phyloP scores from a whole-genome alignment of 2,113 vertebrate genomes.

The Amphiprion percula region DNA sequence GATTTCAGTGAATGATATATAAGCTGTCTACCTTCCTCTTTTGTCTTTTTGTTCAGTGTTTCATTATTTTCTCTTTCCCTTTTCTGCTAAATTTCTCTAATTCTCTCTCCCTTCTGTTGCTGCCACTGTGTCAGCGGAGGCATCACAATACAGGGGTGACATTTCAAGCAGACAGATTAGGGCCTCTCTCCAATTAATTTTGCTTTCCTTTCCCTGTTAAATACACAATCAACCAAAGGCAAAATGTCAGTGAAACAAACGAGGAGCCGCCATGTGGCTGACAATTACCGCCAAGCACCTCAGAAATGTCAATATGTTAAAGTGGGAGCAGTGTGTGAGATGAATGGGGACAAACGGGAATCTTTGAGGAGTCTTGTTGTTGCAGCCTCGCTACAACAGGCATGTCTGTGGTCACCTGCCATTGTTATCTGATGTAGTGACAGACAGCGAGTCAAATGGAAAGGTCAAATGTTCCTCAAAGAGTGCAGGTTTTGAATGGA shows the following conservation, averaged over 20 bases:
- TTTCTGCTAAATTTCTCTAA: conserved; percentile 14
- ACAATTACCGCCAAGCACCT: conserved; percentile 84
- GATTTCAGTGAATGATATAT: conserved; percentile 22
- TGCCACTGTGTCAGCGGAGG: conserved; percentile 60
- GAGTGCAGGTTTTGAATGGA: neutral
- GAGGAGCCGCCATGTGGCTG: conserved; percentile 77
- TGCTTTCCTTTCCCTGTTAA: conserved; percentile 82
- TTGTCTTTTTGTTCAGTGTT: neutral
- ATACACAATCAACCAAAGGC: conserved; percentile 87
- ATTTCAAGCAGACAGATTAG: conserved; percentile 86
- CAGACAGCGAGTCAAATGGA: neutral
- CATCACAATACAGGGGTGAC: conserved; percentile 82
- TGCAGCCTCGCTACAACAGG: conserved; percentile 26
- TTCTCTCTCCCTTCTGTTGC: conserved; percentile 14
- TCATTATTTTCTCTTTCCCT: neutral
- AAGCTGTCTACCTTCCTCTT: conserved; percentile 1
- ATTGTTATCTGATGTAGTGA: conserved; percentile 31
- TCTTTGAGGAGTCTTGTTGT: conserved; percentile 52
- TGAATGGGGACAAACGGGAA: conserved; percentile 72
- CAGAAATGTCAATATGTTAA: conserved; percentile 86
- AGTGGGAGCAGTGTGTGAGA: conserved; percentile 73
- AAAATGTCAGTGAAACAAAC: conserved; percentile 87
- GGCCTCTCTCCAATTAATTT: conserved; percentile 85
- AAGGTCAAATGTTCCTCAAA: conserved; percentile 53
- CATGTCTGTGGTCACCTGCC: conserved; percentile 5